Conservation (phyloP, 2,113 vertebrate genomes). For the Corapipo altera region DNA sequence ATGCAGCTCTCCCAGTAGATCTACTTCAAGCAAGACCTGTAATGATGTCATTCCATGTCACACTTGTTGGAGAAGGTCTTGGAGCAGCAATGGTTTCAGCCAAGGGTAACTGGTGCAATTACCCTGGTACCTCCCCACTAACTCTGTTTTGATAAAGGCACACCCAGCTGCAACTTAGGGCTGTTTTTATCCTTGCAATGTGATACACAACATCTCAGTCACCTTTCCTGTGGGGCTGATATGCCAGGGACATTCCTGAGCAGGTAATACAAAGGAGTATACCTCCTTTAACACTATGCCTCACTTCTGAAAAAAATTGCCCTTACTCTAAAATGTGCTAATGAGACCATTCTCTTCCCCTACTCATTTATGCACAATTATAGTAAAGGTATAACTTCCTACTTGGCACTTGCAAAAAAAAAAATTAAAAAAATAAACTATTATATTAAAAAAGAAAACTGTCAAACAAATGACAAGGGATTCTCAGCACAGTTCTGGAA, state of each 20-base stretch:
- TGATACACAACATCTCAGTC: background rate
- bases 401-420: background rate
- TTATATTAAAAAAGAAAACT: background rate
- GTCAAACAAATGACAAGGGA: background rate
- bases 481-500: background rate
- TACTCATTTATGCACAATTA: background rate
- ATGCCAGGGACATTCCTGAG: background rate
- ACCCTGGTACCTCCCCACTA: rapidly evolving
- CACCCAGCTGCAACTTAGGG: background rate
- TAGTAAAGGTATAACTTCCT: background rate
- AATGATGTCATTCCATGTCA: rapidly evolving
- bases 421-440: background rate
- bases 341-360: background rate
- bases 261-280: background rate
- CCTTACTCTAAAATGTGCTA: background rate
- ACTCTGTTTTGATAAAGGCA: background rate
- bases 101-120: background rate
- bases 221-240: background rate
- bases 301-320: background rate
- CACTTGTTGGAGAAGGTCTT: background rate
- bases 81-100: background rate
- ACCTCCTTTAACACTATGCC: background rate
- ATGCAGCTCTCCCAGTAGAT: background rate
- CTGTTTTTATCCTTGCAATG: background rate
- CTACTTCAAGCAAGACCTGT: background rate